A percentile compares a stretch with the other conserved stretches of the same genome.
Conservation (phyloP, 2,888 invertebrate species). For the Tholera decimalis region DNA sequence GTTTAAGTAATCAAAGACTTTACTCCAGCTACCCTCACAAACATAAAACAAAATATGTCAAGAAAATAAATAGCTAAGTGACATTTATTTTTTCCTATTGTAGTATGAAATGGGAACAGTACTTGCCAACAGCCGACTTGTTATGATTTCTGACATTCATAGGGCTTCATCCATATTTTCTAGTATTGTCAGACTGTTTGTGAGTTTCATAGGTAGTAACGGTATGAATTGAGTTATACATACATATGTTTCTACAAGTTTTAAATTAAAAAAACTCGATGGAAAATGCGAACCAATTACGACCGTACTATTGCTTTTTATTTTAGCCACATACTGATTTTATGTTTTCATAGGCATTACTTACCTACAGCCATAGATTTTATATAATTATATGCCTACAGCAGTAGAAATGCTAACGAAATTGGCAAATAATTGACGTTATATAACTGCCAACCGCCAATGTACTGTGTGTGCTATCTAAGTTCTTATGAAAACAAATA, state of each 20-base stretch:
- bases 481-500: background rate
- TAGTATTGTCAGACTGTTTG: slow-evolving; percentile 50
- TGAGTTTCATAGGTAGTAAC: slow-evolving; percentile 6
- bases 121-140: slow-evolving; percentile 69
- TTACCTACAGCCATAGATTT: too few species aligned
- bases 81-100: slow-evolving; percentile 52
- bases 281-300: too few species aligned
- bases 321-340: too few species aligned
- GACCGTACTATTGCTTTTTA: too few species aligned
- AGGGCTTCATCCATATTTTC: slow-evolving; percentile 76
- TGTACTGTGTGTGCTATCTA: background rate
- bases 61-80: slow-evolving; percentile 41
- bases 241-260: background rate
- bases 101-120: slow-evolving; percentile 58
- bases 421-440: too few species aligned
- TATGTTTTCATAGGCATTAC: too few species aligned
- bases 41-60: slow-evolving; percentile 11
- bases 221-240: background rate
- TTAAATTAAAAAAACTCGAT: background rate
- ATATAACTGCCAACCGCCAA: background rate
- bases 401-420: too few species aligned
- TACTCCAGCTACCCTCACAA: background rate
- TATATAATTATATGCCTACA: too few species aligned
- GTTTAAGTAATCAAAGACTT: background rate
- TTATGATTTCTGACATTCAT: slow-evolving; percentile 82